Percentiles rank a stretch among this genome's conserved stretches.
These are phyloP conservation scores for Siphonodentalium dalli DNA, from an alignment of 2,888 invertebrate genomes.

Conservation along the genomic window DNA sequence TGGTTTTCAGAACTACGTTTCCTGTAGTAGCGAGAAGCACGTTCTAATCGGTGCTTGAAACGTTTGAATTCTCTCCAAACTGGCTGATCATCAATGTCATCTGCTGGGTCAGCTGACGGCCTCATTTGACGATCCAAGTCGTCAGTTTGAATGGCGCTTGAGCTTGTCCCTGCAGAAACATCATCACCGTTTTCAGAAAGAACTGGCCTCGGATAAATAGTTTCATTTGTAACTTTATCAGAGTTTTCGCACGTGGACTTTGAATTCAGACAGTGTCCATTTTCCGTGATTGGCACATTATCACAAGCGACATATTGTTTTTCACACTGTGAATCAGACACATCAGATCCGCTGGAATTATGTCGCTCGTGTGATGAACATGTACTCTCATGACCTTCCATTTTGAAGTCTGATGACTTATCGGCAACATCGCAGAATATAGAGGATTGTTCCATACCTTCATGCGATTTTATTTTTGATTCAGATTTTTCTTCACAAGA, in stretches of 20 bases:
- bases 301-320: too few species aligned
- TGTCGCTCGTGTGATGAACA: too few species aligned
- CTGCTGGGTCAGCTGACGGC: not conserved
- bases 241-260: too few species aligned
- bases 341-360: too few species aligned
- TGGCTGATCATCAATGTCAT: constrained; percentile 23
- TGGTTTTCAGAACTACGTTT: constrained; percentile 17
- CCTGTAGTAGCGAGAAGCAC: constrained; percentile 36
- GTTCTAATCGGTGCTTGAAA: constrained; percentile 39
- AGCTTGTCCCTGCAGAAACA: too few species aligned
- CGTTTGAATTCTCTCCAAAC: constrained; percentile 48
- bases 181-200: not conserved
- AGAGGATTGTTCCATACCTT: not conserved
- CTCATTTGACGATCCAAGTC: too few species aligned
- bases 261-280: too few species aligned
- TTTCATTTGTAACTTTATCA: not conserved
- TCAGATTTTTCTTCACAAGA: not conserved
- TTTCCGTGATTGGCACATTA: too few species aligned
- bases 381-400: too few species aligned
- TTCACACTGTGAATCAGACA: too few species aligned
- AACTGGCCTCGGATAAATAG: not conserved
- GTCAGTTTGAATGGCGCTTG: too few species aligned
- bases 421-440: constrained; percentile 1
- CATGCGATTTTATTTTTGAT: not conserved
- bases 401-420: too few species aligned